Base-by-base conservation (phyloP, 1,140 invertebrate genomes). In the Diuraphis noxia region DNA sequence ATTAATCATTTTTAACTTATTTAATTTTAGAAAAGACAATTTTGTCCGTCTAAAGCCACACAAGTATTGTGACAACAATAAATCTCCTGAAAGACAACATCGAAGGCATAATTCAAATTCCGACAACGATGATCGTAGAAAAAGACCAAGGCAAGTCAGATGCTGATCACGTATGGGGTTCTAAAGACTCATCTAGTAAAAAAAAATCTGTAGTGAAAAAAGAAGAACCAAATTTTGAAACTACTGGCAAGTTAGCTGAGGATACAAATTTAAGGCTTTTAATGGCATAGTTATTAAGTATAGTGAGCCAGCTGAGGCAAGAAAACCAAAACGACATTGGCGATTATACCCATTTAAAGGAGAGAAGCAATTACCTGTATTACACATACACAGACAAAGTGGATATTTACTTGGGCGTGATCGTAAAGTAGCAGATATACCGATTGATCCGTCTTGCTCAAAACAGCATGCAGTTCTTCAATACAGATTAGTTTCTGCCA, bases 381-480 rank as follows among this genome's bases (percentile, higher is more conserved):
- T 99, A 84, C 98, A 99, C 93, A 97, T 99, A 92, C 99, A 99
- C 94, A 95, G 99, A 49, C 98, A 99, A 94, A 99, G 98, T 93
- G 98, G 97, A n/a, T 99, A 98, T 95, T 94, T 99, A 36, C 96
- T 99, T 92, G 98, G 99, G 1, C 95, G 98, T 91, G 98, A 99
- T 93, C 95, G 98, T 92, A 97, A 97, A 94, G 96, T 99, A 23
- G 98, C 97, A 1, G 99, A 99, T 94, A 97, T 99, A 93, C 97
- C 98, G 3, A 95, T 99, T 19, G 99, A 99, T 95, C 99, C 99
- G 2, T 99, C 98, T 9, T 98, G 98, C 94, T 99, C 98, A 8
- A 99, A 99, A 94, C 99, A 99, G 94, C 99, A 99, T 94, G 98
- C 99, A 6, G 99, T 97, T 63, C 94, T 99, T 88, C 99, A 99